Conservation (phyloP, 2,113 vertebrate genomes). For the Hyaena hyaena region DNA sequence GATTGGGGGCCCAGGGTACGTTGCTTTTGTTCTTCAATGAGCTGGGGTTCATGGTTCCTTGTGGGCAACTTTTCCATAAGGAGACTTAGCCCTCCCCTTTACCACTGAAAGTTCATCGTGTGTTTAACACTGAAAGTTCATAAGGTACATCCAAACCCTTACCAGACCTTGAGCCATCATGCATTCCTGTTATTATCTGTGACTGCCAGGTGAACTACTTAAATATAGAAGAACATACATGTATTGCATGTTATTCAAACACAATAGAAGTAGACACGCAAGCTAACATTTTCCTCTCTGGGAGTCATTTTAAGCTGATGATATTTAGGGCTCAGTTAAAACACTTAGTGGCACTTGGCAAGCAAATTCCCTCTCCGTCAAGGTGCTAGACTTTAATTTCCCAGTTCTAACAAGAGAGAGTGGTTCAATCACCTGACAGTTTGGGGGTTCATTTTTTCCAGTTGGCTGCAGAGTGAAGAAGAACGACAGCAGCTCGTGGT, state of each 20-base stretch:
- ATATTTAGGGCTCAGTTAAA: constrained; percentile 30
- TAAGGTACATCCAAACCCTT: too few species aligned
- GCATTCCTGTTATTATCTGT: neutral
- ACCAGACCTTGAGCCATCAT: too few species aligned
- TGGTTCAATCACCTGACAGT: neutral
- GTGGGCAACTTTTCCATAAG: neutral
- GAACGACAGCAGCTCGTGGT: constrained; percentile 25
- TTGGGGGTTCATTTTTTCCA: constrained; percentile 55
- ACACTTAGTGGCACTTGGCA: neutral
- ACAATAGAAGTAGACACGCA: neutral
- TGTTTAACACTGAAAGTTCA: neutral
- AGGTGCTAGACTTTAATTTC: constrained; percentile 52
- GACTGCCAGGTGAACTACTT: neutral
- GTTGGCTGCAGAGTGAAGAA: neutral
- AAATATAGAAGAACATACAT: neutral
- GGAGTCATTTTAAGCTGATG: constrained; percentile 55
- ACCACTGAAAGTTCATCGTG: neutral
- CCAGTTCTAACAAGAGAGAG: constrained; percentile 9
- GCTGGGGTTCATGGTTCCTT: neutral
- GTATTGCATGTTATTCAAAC: neutral
- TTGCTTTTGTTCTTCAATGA: neutral
- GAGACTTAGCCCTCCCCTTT: neutral
- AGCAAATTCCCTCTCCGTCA: neutral
- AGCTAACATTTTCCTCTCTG: neutral
- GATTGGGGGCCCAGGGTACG: accelerated